Conservation (phyloP, 2,888 invertebrate species). For the Cheilosia grossa region DNA sequence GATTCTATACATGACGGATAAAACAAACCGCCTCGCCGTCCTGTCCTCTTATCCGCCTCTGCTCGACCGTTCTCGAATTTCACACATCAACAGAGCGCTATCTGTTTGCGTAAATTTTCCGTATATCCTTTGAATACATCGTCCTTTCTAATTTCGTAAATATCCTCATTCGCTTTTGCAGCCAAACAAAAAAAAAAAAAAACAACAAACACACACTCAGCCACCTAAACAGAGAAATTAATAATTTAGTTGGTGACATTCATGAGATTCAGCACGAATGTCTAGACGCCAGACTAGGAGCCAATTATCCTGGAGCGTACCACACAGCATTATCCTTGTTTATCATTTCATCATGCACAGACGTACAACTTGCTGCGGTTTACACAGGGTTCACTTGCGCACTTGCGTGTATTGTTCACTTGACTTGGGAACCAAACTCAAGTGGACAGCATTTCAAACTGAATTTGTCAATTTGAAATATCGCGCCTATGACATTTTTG, state of each 20-base stretch:
- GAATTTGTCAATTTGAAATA: slow-evolving; percentile 70
- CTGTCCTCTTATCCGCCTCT: slow-evolving; percentile 54
- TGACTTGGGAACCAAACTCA: slow-evolving; percentile 54
- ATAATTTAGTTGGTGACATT: slow-evolving; percentile 63
- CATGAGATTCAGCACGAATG: slow-evolving; percentile 59
- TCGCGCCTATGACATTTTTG: slow-evolving; percentile 62
- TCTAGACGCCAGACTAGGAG: slow-evolving; percentile 74
- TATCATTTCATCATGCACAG: slow-evolving; percentile 51
- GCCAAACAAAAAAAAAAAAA: not conserved
- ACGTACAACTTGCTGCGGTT: slow-evolving; percentile 57
- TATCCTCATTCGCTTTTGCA: slow-evolving; percentile 16
- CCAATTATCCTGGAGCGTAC: slow-evolving; percentile 61
- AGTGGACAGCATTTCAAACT: slow-evolving; percentile 52
- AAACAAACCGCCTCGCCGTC: slow-evolving; percentile 72
- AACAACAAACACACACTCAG: slow-evolving; percentile 1
- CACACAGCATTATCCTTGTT: slow-evolving; percentile 70
- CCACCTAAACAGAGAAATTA: slow-evolving; percentile 49
- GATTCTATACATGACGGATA: slow-evolving; percentile 37
- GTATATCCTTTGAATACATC: slow-evolving; percentile 51
- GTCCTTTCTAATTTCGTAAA: slow-evolving; percentile 57
- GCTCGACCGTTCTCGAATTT: slow-evolving; percentile 63
- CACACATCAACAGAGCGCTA: slow-evolving; percentile 32
- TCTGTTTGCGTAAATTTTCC: slow-evolving; percentile 59
- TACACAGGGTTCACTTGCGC: slow-evolving; percentile 40
- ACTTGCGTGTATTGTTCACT: slow-evolving; percentile 11